These are phyloP conservation scores for Brachionus koreanus DNA, from an alignment of 1,140 invertebrate genomes.

Conservation along the genomic window DNA sequence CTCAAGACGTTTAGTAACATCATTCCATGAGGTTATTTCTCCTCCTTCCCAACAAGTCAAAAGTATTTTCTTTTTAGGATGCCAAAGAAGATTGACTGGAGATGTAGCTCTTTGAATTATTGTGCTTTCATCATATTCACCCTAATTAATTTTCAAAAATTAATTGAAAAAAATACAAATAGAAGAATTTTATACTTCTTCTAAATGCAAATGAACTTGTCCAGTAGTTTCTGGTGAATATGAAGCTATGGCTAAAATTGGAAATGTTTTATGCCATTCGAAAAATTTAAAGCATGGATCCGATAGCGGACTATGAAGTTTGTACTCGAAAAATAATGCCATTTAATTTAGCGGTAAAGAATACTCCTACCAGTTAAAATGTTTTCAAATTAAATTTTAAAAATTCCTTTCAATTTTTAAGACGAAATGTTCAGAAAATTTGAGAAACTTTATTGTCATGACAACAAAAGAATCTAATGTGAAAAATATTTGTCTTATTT, in stretches of 20 bases:
- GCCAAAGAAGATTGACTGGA: slow-evolving; percentile 74
- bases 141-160: slow-evolving; percentile 60
- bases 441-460: not conserved
- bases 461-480: not conserved
- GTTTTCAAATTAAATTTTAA: not conserved
- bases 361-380: not conserved
- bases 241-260: slow-evolving; percentile 76
- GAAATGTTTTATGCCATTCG: slow-evolving; percentile 72
- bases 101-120: slow-evolving; percentile 61
- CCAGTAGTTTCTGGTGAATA: slow-evolving; percentile 81
- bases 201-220: slow-evolving; percentile 78
- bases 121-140: slow-evolving; percentile 72
- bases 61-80: slow-evolving; percentile 71
- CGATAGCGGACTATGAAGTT: slow-evolving; percentile 49
- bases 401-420: slow-evolving; percentile 2
- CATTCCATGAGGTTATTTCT: slow-evolving; percentile 75
- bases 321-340: slow-evolving; percentile 58
- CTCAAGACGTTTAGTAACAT: slow-evolving; percentile 66
- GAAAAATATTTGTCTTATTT: no score
- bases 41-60: slow-evolving; percentile 75
- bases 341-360: slow-evolving; percentile 46
- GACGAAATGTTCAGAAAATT: not conserved
- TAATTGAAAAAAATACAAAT: not conserved
- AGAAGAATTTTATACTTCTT: slow-evolving; percentile 71
- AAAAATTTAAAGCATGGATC: slow-evolving; percentile 64